These are phyloP conservation scores for Scomber japonicus DNA, from an alignment of 2,113 vertebrate species.

Conservation along the genomic window DNA sequence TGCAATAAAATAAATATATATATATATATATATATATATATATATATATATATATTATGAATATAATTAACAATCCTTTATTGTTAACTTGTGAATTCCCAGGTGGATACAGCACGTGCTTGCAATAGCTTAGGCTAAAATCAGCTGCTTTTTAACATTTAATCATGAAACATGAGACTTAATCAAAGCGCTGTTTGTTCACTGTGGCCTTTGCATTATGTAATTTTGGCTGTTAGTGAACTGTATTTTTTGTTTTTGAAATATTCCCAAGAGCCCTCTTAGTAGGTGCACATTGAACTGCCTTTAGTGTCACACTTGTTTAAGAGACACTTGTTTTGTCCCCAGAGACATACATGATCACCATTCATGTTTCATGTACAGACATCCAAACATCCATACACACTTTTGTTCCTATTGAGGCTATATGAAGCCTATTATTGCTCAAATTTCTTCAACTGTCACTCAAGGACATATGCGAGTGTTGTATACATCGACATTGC, in stretches of 20 bases:
- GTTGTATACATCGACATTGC: background rate
- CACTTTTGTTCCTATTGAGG: constrained; percentile 19
- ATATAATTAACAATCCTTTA: too few relatives aligned
- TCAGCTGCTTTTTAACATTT: too few relatives aligned
- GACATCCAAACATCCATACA: constrained; percentile 14
- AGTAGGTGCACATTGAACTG: background rate
- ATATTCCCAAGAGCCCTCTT: background rate
- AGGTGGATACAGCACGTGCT: background rate
- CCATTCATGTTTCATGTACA: constrained; percentile 15
- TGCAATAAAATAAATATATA: too few relatives aligned
- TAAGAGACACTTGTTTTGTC: background rate
- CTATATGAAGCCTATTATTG: constrained; percentile 6
- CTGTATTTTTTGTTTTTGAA: background rate
- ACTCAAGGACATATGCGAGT: constrained; percentile 35
- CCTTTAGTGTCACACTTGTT: background rate
- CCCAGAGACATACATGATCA: background rate
- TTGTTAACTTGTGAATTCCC: too few relatives aligned
- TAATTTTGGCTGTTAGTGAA: background rate
- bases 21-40: too few relatives aligned
- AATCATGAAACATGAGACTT: background rate
- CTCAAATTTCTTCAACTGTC: constrained; percentile 17
- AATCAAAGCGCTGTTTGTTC: background rate
- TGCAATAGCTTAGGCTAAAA: background rate
- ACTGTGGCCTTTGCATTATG: background rate
- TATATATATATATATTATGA: too few relatives aligned